phyloP scores from a whole-genome alignment of 1,140 invertebrate genomes.

The Drosophila guanche region DNA sequence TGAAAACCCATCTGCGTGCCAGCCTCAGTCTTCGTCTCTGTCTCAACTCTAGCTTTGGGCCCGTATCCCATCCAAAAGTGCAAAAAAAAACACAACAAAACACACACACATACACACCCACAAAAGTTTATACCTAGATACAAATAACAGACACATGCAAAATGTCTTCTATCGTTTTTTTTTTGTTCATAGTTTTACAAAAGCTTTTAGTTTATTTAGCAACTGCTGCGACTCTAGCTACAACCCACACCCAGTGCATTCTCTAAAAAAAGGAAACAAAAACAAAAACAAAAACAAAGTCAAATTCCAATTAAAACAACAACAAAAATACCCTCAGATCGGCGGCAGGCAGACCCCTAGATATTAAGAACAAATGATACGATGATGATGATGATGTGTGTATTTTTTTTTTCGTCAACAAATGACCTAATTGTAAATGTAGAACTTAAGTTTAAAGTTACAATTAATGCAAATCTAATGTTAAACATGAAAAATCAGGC shows the following conservation, averaged over 20 bases:
- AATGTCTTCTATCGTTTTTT: conserved; percentile 7
- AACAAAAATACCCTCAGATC: too few species aligned
- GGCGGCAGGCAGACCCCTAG: too few species aligned
- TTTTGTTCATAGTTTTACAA: conserved; percentile 24
- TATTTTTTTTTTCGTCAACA: conserved; percentile 27
- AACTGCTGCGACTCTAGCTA: conserved; percentile 17
- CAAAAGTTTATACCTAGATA: not conserved
- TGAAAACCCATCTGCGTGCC: too few species aligned
- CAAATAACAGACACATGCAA: conserved; percentile 5
- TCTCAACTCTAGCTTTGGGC: not conserved
- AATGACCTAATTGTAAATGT: conserved; percentile 41
- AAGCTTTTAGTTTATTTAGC: conserved; percentile 20
- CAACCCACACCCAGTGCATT: conserved; percentile 3
- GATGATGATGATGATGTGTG: conserved; percentile 9
- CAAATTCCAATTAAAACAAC: conserved; percentile 9
- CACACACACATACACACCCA: conserved; percentile 4
- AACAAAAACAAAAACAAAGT: conserved; percentile 14
- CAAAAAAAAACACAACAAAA: conserved; percentile 3
- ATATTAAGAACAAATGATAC: too few species aligned
- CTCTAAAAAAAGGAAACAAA: conserved; percentile 50
- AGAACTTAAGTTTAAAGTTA: conserved; percentile 35
- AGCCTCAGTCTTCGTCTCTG: too few species aligned
- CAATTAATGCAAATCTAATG: conserved; percentile 50
- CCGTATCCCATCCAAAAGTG: not conserved
- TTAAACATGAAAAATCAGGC: conserved; percentile 52